Conservation (phyloP, 2,888 invertebrate genomes). For the Lycophotia porphyrea region DNA sequence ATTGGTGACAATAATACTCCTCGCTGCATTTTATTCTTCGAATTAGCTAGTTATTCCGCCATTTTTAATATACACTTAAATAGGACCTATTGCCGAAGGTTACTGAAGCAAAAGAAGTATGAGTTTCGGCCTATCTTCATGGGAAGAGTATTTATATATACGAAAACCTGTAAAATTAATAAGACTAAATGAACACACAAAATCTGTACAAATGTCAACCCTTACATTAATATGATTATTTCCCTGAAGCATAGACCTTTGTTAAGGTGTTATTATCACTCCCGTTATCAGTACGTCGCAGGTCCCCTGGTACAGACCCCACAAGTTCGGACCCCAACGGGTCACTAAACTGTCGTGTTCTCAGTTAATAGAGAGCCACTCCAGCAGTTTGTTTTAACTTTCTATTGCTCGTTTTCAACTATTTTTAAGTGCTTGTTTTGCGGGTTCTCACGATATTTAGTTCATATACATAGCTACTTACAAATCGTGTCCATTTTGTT, state of each 20-base stretch:
- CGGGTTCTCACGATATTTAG: slow-evolving; percentile 33
- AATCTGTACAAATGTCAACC: slow-evolving; percentile 21
- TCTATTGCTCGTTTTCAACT: slow-evolving; percentile 47
- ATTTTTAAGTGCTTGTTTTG: slow-evolving; percentile 38
- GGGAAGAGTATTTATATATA: background rate
- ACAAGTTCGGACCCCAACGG: slow-evolving; percentile 53
- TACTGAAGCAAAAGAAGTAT: background rate
- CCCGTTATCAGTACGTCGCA: slow-evolving; percentile 45
- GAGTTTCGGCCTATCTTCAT: background rate
- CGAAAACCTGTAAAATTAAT: slow-evolving; percentile 7
- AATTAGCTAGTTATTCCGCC: background rate
- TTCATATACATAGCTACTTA: background rate
- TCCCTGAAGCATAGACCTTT: slow-evolving; percentile 40
- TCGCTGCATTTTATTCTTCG: background rate
- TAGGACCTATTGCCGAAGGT: background rate
- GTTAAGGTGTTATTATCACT: slow-evolving; percentile 51
- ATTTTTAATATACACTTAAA: background rate
- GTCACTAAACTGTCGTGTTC: slow-evolving; percentile 43
- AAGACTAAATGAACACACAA: background rate
- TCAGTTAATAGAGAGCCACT: slow-evolving; percentile 42
- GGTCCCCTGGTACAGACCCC: slow-evolving; percentile 42
- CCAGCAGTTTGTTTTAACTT: slow-evolving; percentile 54
- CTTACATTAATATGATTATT: slow-evolving; percentile 40
- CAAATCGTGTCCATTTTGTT: slow-evolving; percentile 1
- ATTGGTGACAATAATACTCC: background rate